A percentile compares a stretch with the other conserved stretches of the same genome.
Conservation (phyloP, 23 tunicate species). For the Styela clava region DNA sequence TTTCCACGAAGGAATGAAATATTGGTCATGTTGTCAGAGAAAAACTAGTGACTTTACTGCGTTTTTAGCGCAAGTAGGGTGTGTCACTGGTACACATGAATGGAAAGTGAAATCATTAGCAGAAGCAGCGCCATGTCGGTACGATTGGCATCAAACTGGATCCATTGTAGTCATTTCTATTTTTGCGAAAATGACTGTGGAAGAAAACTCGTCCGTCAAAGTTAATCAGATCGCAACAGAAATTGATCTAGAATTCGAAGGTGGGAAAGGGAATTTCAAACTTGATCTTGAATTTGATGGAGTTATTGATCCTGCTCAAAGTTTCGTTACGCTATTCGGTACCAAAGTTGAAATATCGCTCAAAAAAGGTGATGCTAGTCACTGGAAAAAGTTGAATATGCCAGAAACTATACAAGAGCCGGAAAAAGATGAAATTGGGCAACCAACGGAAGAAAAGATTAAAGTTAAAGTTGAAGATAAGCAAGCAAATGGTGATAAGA, state of each 20-base stretch:
- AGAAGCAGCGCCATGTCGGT: conserved; percentile 43
- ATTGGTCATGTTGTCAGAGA: conserved; percentile 90
- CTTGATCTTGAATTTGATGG: conserved; percentile 46
- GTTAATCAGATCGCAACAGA: conserved; percentile 53
- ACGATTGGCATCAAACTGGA: conserved; percentile 93
- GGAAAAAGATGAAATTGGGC: neutral
- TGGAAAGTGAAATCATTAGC: conserved; percentile 41
- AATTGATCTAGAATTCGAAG: conserved; percentile 44
- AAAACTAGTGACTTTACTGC: conserved; percentile 86
- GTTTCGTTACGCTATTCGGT: conserved; percentile 57
- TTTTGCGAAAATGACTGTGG: conserved; percentile 61
- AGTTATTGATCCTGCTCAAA: conserved; percentile 48
- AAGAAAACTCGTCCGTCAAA: conserved; percentile 42
- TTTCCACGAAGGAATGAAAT: conserved; percentile 80
- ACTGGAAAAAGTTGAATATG: conserved; percentile 46
- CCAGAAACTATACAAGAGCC: conserved; percentile 7
- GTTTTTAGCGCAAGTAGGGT: conserved; percentile 88
- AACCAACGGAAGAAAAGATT: neutral
- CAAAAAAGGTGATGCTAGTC: conserved; percentile 34
- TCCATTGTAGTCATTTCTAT: conserved; percentile 51
- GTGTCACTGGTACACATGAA: conserved; percentile 54
- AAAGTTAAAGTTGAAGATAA: neutral
- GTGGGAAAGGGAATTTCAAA: conserved; percentile 59
- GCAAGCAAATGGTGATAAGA: neutral
- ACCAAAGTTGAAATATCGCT: conserved; percentile 69